Evolutionary conservation across 2,113 vertebrate genomes (phyloP).

Genomic region (Turnix velox): DNA sequence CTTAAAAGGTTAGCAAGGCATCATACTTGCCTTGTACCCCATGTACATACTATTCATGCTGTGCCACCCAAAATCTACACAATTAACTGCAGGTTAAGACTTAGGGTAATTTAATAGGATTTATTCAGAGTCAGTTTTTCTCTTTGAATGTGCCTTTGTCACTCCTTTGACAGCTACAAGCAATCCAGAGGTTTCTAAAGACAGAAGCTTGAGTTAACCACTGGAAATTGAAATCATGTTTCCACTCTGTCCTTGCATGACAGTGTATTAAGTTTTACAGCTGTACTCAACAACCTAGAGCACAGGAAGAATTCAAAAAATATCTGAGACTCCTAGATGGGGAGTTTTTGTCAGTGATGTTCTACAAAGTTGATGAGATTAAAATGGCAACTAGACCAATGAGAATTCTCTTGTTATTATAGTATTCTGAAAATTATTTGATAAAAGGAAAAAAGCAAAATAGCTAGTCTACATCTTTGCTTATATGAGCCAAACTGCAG

Average conservation of each 20-base stretch:
- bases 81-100: neutral
- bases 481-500: neutral
- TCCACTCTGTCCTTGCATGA: neutral
- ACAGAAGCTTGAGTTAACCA: neutral
- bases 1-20: neutral
- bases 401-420: neutral
- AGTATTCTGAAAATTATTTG: neutral
- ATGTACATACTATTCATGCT: neutral
- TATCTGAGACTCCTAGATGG: neutral
- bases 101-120: neutral
- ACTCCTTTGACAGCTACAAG: neutral
- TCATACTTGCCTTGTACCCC: neutral
- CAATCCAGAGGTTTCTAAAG: neutral
- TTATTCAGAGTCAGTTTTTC: neutral
- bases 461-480: neutral
- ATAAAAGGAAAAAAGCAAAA: neutral
- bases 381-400: neutral
- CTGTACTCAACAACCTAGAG: neutral
- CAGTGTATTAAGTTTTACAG: neutral
- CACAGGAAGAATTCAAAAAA: neutral
- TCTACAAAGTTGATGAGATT: neutral
- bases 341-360: neutral
- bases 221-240: neutral
- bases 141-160: neutral
- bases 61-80: neutral